Base-by-base conservation (phyloP, 2,888 invertebrate genomes). In the Thera obeliscata region DNA sequence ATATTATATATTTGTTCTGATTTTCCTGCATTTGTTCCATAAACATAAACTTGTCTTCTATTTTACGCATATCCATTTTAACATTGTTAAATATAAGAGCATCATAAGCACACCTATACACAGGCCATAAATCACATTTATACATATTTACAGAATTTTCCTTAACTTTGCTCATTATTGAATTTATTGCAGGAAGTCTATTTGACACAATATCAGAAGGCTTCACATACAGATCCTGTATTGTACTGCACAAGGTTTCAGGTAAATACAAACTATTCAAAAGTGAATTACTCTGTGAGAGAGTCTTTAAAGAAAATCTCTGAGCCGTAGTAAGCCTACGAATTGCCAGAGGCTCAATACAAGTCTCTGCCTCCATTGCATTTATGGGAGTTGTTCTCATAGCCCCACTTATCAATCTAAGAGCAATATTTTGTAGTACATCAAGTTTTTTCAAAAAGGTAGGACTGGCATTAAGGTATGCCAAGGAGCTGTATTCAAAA, bases 131-230 rank as follows among this genome's bases (percentile, higher is more conserved):
- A 48, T 48, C 11, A 11, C 48, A 48, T 48, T 48, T 54, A 22
- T 48, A 48, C 48, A 48, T 48, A 48, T 48, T 48, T 48, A 48
- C 48, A 11, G 48, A 48, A 48, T 48, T 48, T 48, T 48, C 48
- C 11, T 48, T 48, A n/a, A 48, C 48, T 48, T 11, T 48, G 11
- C 48, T n/a, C 48, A 48, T 48, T 48, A 48, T 48, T 48, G 48
- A 11, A 48, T 48, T 48, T 48, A 48, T 48, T 48, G 2, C 48
- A 48, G 48, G 48, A 11, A 48, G 48, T 48, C 48, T 48, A 48
- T 48, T 48, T 38, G 38, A 38, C 38, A 38, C 1, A 38, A 38
- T 38, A 38, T 38, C 38, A 38, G 38, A 38, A 38, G 38, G 38
- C 6, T 38, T 38, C 38, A 38, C 38, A 38, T 38, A 38, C 38